phyloP scores from a whole-genome alignment of 2,113 vertebrate genomes.

The Cololabis saira region DNA sequence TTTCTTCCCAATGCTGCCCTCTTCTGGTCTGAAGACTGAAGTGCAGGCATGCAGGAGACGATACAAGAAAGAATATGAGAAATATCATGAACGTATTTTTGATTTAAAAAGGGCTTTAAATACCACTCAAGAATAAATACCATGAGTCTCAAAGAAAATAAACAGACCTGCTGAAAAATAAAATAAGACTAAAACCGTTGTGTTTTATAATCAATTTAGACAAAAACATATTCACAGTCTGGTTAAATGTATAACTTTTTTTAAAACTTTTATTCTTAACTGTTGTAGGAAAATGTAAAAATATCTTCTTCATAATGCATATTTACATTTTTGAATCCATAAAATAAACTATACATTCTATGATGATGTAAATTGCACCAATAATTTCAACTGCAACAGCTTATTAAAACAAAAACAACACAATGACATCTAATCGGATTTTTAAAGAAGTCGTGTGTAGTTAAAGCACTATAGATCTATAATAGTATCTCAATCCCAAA shows the following conservation, averaged over 20 bases:
- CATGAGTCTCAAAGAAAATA: too few species aligned
- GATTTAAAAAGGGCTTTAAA: too few species aligned
- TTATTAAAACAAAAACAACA: not conserved
- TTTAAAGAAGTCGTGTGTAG: too few species aligned
- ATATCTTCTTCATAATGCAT: slow-evolving; percentile 39
- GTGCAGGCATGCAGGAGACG: not conserved
- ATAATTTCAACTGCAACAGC: not conserved
- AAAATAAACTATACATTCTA: not conserved
- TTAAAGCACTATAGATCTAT: not conserved
- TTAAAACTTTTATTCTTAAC: slow-evolving; percentile 48
- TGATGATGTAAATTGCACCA: not conserved
- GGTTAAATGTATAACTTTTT: slow-evolving; percentile 43
- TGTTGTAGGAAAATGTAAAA: slow-evolving; percentile 72
- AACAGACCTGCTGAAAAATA: too few species aligned
- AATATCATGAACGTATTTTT: too few species aligned
- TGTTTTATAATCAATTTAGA: not conserved
- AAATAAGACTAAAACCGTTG: too few species aligned
- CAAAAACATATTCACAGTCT: not conserved
- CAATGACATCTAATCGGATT: not conserved
- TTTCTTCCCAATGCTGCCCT: slow-evolving; percentile 25
- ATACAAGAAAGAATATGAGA: too few species aligned
- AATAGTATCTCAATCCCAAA: not conserved
- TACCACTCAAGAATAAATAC: too few species aligned
- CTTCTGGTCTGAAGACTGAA: slow-evolving; percentile 21
- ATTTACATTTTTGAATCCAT: slow-evolving; percentile 47